Base-by-base conservation (phyloP, 2,113 vertebrate genomes). In the Macroglossus sobrinus region DNA sequence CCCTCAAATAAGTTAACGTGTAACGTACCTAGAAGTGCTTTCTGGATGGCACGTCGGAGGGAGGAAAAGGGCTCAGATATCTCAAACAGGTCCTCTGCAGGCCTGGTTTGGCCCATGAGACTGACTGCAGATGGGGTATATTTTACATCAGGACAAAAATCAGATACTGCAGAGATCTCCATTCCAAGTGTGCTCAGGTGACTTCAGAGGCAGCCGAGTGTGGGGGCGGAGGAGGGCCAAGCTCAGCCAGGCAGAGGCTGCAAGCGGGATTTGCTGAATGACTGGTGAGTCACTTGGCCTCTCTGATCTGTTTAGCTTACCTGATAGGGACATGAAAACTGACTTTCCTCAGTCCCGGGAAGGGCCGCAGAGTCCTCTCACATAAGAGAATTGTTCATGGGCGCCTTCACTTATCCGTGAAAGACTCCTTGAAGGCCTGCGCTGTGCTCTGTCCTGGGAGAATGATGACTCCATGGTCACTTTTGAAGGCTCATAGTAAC, bases 331-430 rank as follows among this genome's bases (percentile, higher is more conserved):
- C 38, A 47, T 40, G 40, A 35, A 26, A 24, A 6, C 6, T 1
- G 5, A n/a, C 30, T 53, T 68, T 82, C 15, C 33, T 90, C 0
- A 1, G 18, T 63, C n/a, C 63, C 24, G 8, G 64, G 75, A 87
- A 26, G 26, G 45, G 35, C 47, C 10, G 21, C 47, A 19, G 61
- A 69, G 59, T 21, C 35, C 4, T 82, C 71, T 80, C 55, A 0
- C 2, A 0, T 0, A 4, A 2, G 2, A n/a, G 43, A 38, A 22
- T 13, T 16, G 55, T 47, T 59, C 15, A 0, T 1, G 2, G 10
- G 19, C 5, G 11, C 30, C 33, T 71, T 26, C 13, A 28, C 18
- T 40, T n/a, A 5, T 21, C 59, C 1, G 2, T 9, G n/a, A 30
- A 68, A 38, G 10, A 13, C 22, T 24, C 12, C 9, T 40, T 3